phyloP scores from a whole-genome alignment of 2,113 vertebrate species.

The Colius striatus region DNA sequence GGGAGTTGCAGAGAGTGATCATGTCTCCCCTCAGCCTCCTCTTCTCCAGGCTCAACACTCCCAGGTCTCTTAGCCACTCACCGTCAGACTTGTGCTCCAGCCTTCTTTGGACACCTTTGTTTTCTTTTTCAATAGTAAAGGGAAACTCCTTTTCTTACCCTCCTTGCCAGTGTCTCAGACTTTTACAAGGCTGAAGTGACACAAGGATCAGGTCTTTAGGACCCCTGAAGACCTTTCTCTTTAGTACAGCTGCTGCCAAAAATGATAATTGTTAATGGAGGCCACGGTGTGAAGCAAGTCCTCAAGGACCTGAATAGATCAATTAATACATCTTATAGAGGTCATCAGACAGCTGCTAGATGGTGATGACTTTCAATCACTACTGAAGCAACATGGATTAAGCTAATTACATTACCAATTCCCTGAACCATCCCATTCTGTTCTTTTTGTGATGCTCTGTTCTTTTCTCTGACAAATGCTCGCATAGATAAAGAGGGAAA shows the following conservation, averaged over 20 bases:
- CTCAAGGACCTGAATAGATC: neutral
- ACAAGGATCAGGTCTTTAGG: neutral
- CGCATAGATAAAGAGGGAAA: neutral
- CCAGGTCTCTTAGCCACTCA: no score
- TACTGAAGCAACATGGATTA: neutral
- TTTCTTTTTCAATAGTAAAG: neutral
- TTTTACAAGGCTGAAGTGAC: neutral
- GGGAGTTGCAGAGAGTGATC: no score
- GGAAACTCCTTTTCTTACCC: neutral
- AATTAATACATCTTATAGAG: neutral
- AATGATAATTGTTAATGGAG: neutral
- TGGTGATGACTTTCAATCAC: constrained; percentile 5
- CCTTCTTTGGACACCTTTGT: no score
- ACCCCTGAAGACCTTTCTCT: neutral
- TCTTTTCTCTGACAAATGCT: neutral
- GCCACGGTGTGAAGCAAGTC: neutral
- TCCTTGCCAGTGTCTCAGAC: neutral
- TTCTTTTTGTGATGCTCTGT: neutral
- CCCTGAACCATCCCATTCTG: neutral
- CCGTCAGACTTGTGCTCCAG: no score
- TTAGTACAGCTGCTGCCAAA: neutral
- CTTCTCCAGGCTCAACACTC: no score
- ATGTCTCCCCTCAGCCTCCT: no score
- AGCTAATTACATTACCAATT: constrained; percentile 5
- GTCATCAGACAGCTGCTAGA: neutral